Conservation (phyloP, 2,113 vertebrate species). For the Egretta garzetta region DNA sequence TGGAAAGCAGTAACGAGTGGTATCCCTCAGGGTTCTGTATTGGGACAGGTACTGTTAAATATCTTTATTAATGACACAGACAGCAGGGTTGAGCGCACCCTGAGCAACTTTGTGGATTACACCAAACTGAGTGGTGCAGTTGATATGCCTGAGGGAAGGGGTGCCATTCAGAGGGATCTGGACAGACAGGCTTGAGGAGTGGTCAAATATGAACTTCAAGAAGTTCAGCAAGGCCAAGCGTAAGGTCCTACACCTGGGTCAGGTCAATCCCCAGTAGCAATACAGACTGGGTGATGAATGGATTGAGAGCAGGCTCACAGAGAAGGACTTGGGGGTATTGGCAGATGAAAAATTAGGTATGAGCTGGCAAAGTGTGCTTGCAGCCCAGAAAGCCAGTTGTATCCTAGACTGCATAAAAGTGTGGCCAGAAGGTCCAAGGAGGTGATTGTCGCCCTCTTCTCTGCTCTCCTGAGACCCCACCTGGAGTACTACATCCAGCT, state of each 20-base stretch:
- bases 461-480: not conserved
- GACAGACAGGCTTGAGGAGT: not conserved
- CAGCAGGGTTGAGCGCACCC: not conserved
- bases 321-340: not conserved
- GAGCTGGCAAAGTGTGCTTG: not conserved
- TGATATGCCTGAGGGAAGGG: not conserved
- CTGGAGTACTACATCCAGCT: not conserved
- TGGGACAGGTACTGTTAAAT: not conserved
- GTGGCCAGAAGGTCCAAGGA: not conserved
- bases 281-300: not conserved
- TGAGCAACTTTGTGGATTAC: not conserved
- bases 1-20: not conserved
- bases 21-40: not conserved
- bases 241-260: not conserved
- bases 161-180: not conserved
- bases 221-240: not conserved
- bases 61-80: not conserved
- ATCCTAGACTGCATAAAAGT: not conserved
- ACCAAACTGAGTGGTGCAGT: not conserved
- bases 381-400: too few species aligned
- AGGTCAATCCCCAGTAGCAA: not conserved
- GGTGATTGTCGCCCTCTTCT: not conserved
- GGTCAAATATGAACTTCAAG: not conserved
- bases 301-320: not conserved
- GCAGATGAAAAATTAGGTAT: not conserved